These are phyloP conservation scores for Adoxophyes honmai DNA, from an alignment of 1,140 invertebrate species.

Conservation along the genomic window DNA sequence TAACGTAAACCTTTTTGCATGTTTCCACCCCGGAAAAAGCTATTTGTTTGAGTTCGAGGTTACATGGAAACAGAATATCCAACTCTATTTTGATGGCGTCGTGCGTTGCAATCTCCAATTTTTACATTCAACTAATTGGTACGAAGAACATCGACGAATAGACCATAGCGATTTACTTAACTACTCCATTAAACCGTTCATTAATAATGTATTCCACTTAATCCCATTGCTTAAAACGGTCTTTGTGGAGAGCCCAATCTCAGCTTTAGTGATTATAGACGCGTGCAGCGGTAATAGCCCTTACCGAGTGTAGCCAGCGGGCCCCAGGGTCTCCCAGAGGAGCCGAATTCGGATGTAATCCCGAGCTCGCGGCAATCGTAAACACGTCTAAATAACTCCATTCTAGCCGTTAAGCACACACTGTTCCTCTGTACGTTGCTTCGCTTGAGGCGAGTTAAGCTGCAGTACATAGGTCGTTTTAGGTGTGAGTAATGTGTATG, in stretches of 20 bases:
- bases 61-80: no score
- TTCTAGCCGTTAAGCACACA: conserved; percentile 2
- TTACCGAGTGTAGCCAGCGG: background rate
- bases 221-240: background rate
- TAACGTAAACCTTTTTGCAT: no score
- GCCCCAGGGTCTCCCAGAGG: background rate
- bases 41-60: no score
- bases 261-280: background rate
- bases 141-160: no score
- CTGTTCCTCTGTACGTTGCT: background rate
- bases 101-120: no score
- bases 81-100: no score
- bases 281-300: background rate
- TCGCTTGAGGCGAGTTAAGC: background rate
- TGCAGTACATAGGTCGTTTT: background rate
- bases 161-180: background rate
- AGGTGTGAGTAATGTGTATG: no score
- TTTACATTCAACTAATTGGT: no score
- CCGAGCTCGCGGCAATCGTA: background rate
- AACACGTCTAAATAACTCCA: conserved; percentile 5
- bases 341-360: background rate
- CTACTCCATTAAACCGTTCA: background rate
- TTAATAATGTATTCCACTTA: background rate
- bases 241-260: background rate
- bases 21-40: no score